Conservation (phyloP, 1,140 invertebrate genomes). For the Harlomillsia oculata region DNA sequence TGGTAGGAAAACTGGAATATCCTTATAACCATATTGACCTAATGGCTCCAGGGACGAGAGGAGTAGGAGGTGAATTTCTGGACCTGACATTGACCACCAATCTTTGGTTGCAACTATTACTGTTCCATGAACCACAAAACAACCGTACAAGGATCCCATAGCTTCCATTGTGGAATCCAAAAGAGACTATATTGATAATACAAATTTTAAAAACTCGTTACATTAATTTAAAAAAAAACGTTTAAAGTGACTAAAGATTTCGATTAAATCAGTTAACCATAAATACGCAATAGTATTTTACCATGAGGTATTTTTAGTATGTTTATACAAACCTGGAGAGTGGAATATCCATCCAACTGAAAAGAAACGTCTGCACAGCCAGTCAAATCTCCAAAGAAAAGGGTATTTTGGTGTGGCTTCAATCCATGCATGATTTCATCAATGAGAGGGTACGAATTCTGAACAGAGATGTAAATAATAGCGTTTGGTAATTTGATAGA, state of each 20-base stretch:
- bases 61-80: constrained; percentile 62
- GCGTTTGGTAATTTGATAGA: too few relatives aligned
- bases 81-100: constrained; percentile 61
- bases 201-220: too few relatives aligned
- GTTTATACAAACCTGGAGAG: constrained; percentile 48
- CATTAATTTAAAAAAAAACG: too few relatives aligned
- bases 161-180: constrained; percentile 64
- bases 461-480: constrained; percentile 3
- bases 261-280: too few relatives aligned
- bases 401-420: constrained; percentile 33
- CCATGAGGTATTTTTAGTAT: not conserved
- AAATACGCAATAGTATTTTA: not conserved
- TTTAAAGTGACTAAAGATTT: too few relatives aligned
- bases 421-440: constrained; percentile 62
- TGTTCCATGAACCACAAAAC: constrained; percentile 62
- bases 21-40: constrained; percentile 55
- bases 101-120: constrained; percentile 65
- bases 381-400: constrained; percentile 41
- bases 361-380: constrained; percentile 39
- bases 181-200: constrained; percentile 47
- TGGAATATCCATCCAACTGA: constrained; percentile 8
- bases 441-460: constrained; percentile 58
- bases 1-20: constrained; percentile 70
- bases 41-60: constrained; percentile 54
- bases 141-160: constrained; percentile 66